Evolutionary conservation across 2,113 vertebrate species (phyloP), one percentile per base, ranked within the genome.

Genomic region (Trematomus loennbergii): DNA sequence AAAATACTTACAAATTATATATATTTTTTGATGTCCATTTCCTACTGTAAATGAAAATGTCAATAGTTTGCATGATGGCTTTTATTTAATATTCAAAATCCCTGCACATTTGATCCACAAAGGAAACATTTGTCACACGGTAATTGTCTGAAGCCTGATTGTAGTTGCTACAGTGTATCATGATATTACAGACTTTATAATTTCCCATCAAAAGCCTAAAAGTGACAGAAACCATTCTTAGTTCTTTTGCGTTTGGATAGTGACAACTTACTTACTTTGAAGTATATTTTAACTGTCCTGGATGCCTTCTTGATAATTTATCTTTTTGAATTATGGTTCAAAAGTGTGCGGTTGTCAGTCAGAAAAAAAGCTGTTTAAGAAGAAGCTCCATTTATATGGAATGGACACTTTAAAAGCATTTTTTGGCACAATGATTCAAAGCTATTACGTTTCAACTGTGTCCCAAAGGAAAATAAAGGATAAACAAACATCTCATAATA

Each of bases 121-220:
- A 72, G 43, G 62, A 33, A 45, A 33, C 43, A 40, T 55, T 76
- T 63, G 74, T 75, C 57, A 36, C 10, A 49, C 58, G 50, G 60
- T 68, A 75, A 73, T 69, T 10, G 29, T 40, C 40, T 69, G 48
- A 55, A 48, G 73, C 53, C 52, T 43, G 17, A 53, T 48, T 50
- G 58, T 73, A 1, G 25, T 20, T 33, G 58, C 20, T 49, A 46
- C 29, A 29, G 29, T 4, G 29, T 25, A 9, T 81, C 18, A 55
- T 25, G 29, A 46, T 48, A 40, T 55, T 53, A 64, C 45, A 50
- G 36, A 49, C 40, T 66, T 71, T 15, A 20, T 70, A 33, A 29
- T 63, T 76, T 75, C 72, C 85, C 79, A 84, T 87, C 65, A 82
- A 66, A 79, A 33, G 69, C 36, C 66, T 68, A 20, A 81, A 46